Evolutionary conservation across 2,888 invertebrate species (phyloP).

Genomic region (Lycophotia porphyrea): DNA sequence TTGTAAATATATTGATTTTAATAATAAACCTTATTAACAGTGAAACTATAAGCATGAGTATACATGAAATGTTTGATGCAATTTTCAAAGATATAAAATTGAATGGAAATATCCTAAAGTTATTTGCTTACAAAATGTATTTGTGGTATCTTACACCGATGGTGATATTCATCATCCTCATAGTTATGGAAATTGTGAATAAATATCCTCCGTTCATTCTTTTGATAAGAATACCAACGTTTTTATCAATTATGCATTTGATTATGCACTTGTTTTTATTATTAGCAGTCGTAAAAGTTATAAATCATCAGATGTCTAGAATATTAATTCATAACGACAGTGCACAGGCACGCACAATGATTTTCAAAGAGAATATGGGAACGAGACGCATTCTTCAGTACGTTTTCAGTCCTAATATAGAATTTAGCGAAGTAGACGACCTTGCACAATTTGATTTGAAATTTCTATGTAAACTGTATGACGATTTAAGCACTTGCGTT

Average conservation of each 20-base stretch:
- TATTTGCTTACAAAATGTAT: slow-evolving; percentile 73
- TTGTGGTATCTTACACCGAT: slow-evolving; percentile 67
- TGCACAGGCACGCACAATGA: background rate
- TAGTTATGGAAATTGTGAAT: slow-evolving; percentile 69
- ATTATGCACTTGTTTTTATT: slow-evolving; percentile 73
- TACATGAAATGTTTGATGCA: slow-evolving; percentile 44
- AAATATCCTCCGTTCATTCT: slow-evolving; percentile 67
- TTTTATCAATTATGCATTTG: slow-evolving; percentile 74
- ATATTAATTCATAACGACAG: slow-evolving; percentile 28
- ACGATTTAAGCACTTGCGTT: slow-evolving; percentile 74
- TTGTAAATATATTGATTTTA: slow-evolving; percentile 50
- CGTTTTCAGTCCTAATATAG: slow-evolving; percentile 44
- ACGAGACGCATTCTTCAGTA: slow-evolving; percentile 26
- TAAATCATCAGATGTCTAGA: slow-evolving; percentile 47
- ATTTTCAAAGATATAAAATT: slow-evolving; percentile 50
- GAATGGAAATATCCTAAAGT: slow-evolving; percentile 23
- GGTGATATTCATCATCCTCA: slow-evolving; percentile 60
- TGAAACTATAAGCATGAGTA: slow-evolving; percentile 10
- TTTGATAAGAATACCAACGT: slow-evolving; percentile 73
- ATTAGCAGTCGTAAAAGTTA: slow-evolving; percentile 69
- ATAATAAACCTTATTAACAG: slow-evolving; percentile 45
- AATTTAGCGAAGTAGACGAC: slow-evolving; percentile 39
- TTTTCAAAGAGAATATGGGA: slow-evolving; percentile 14
- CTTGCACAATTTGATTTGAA: slow-evolving; percentile 64
- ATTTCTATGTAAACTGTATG: slow-evolving; percentile 76